Evolutionary conservation across 2,888 invertebrate genomes (phyloP).

Genomic region (Drosophila mettleri): DNA sequence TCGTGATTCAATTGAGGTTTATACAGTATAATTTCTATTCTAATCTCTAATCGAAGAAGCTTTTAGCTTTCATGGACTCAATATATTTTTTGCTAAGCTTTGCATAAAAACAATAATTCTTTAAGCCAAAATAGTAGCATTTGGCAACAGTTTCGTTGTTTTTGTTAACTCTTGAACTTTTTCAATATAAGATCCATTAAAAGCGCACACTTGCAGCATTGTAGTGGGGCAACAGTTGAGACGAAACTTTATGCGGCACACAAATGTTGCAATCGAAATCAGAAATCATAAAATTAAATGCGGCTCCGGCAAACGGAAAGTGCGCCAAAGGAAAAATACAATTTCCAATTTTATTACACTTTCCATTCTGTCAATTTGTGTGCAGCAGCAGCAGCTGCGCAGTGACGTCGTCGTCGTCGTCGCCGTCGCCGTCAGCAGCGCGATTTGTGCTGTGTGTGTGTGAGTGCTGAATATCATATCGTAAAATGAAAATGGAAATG

Average conservation of each 20-base stretch:
- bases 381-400: constrained; percentile 29
- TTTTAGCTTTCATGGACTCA: too few relatives aligned
- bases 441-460: constrained; percentile 16
- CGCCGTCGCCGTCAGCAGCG: constrained; percentile 1
- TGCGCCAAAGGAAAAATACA: constrained; percentile 65
- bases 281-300: constrained; percentile 73
- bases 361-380: constrained; percentile 71
- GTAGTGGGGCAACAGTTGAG: constrained; percentile 28
- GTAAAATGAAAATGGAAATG: constrained; percentile 81
- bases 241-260: constrained; percentile 48
- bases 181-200: constrained; percentile 41
- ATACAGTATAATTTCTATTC: too few relatives aligned
- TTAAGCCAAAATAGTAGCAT: neutral
- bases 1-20: too few relatives aligned
- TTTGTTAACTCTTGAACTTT: constrained; percentile 31
- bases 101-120: neutral
- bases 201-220: constrained; percentile 23
- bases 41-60: too few relatives aligned
- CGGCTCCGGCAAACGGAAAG: constrained; percentile 42
- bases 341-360: constrained; percentile 78
- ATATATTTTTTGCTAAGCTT: too few relatives aligned
- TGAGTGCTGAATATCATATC: constrained; percentile 67
- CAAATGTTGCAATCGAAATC: constrained; percentile 64
- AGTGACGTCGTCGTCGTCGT: neutral
- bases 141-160: constrained; percentile 10